Percentiles rank a stretch among this genome's conserved stretches.
These are phyloP conservation scores for Leptinotarsa tumamoca DNA, from an alignment of 2,888 invertebrate genomes.

Conservation along the genomic window DNA sequence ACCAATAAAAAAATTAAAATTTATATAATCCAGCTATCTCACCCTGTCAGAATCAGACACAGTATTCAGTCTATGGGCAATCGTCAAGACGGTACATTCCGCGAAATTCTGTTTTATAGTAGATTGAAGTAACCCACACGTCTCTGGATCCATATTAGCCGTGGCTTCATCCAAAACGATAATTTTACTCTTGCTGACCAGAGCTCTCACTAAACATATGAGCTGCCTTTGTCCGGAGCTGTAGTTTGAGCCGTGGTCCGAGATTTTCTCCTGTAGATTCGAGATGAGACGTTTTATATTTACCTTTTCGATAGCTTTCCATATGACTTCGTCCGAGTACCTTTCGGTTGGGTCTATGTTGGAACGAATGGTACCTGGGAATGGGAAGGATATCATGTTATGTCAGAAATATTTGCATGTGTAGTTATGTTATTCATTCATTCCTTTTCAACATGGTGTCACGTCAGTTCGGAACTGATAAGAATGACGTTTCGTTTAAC, in stretches of 20 bases:
- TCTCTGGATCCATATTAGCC: slow-evolving; percentile 83
- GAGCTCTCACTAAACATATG: slow-evolving; percentile 77
- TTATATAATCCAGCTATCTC: neutral
- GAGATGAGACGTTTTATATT: slow-evolving; percentile 78
- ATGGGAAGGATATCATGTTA: neutral
- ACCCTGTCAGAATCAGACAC: slow-evolving; percentile 86
- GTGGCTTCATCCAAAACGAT: slow-evolving; percentile 77
- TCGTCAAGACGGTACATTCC: slow-evolving; percentile 83
- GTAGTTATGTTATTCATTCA: no score
- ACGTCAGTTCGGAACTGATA: no score
- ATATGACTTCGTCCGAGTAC: slow-evolving; percentile 81
- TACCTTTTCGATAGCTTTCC: slow-evolving; percentile 88
- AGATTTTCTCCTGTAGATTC: slow-evolving; percentile 74
- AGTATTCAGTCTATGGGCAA: slow-evolving; percentile 86
- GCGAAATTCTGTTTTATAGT: slow-evolving; percentile 81
- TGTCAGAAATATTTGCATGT: no score
- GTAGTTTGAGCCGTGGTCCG: slow-evolving; percentile 72
- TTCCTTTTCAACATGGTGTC: no score
- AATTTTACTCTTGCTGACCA: slow-evolving; percentile 65
- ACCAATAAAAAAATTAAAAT: no score
- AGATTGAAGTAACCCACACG: slow-evolving; percentile 80
- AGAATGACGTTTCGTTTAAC: no score
- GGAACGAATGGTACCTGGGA: slow-evolving; percentile 80
- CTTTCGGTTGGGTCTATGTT: slow-evolving; percentile 91
- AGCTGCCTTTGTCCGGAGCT: slow-evolving; percentile 73